Evolutionary conservation across 2,113 vertebrate species (phyloP).

Genomic region (Osmerus eperlanus): DNA sequence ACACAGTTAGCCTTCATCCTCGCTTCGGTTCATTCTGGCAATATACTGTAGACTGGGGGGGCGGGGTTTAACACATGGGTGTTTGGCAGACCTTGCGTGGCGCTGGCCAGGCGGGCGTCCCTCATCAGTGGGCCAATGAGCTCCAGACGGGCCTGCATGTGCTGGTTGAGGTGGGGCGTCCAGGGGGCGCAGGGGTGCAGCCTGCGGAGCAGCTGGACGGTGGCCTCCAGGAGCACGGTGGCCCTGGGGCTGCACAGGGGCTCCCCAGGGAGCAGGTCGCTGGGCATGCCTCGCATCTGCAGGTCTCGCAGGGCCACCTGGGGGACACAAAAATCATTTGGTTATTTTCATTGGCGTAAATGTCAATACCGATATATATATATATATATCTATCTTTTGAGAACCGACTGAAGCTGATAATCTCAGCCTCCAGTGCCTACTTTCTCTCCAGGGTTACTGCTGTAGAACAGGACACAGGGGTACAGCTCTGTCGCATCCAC

Average conservation of each 20-base stretch:
- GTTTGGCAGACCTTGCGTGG: conserved; percentile 48
- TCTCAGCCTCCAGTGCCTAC: conserved; percentile 33
- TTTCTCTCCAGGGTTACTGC: conserved; percentile 81
- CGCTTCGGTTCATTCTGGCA: not conserved
- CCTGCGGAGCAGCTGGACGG: conserved; percentile 68
- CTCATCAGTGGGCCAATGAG: conserved; percentile 70
- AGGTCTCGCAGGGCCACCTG: conserved; percentile 76
- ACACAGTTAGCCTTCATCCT: not conserved
- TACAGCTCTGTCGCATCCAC: conserved; percentile 74
- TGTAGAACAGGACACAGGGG: conserved; percentile 80
- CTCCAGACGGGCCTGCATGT: conserved; percentile 70
- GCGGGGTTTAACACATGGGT: too few species aligned
- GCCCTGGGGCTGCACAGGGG: conserved; percentile 74
- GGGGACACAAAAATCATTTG: not conserved
- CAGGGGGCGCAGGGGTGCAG: conserved; percentile 72
- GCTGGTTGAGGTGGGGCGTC: conserved; percentile 68
- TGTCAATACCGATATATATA: too few species aligned
- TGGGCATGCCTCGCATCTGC: conserved; percentile 78
- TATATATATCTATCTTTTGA: too few species aligned
- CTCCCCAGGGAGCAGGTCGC: conserved; percentile 73
- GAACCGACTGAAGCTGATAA: too few species aligned
- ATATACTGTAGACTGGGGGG: not conserved
- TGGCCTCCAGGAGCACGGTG: conserved; percentile 73
- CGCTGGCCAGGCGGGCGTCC: conserved; percentile 52
- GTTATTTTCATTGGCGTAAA: not conserved